Conservation (phyloP, 2,888 invertebrate genomes). For the Oligia strigilis region DNA sequence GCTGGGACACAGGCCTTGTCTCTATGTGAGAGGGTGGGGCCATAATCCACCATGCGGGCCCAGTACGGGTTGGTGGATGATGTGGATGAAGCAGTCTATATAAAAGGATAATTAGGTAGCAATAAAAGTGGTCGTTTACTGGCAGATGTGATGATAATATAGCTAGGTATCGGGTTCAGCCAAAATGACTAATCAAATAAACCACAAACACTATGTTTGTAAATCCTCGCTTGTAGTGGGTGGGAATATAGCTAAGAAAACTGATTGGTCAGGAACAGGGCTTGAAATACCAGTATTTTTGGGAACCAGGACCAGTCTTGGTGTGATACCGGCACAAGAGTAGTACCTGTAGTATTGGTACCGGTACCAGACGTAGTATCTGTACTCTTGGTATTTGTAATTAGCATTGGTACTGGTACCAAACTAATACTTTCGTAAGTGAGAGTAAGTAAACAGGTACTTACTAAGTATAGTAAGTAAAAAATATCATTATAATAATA, state of each 20-base stretch:
- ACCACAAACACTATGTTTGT: background rate
- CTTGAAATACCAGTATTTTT: background rate
- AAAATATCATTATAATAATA: no score
- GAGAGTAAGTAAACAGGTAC: no score
- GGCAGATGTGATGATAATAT: background rate
- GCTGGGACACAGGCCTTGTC: no score
- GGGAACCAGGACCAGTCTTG: background rate
- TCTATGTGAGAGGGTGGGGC: no score
- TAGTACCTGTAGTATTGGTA: background rate
- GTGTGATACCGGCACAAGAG: no score
- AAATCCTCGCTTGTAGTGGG: background rate
- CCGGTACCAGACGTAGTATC: background rate
- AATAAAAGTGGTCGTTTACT: background rate
- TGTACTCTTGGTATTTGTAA: background rate
- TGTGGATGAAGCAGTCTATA: background rate
- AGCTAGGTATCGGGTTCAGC: background rate
- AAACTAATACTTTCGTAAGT: background rate
- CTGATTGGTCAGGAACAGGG: background rate
- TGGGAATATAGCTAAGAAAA: background rate
- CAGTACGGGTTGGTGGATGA: no score
- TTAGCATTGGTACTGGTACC: background rate
- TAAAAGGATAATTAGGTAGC: background rate
- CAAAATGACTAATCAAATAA: background rate
- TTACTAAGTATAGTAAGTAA: no score
- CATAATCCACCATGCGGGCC: no score